A percentile compares a stretch with the other conserved stretches of the same genome.
Conservation (phyloP, 30 jellyfish, hydroid and myxozoan genomes). For the Chrysaora quinquecirrha region DNA sequence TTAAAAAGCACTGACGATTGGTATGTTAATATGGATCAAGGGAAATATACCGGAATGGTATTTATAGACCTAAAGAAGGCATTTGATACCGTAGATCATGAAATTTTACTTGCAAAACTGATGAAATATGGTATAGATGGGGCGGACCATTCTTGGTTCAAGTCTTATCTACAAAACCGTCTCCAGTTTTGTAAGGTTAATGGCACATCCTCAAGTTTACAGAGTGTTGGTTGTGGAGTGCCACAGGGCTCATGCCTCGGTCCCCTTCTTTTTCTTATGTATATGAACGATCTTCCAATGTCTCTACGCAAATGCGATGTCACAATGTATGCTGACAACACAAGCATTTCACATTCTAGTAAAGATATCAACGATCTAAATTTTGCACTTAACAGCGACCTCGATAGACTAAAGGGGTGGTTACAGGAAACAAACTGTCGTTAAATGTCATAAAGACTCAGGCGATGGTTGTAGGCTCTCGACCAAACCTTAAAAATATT, state of each 20-base stretch:
- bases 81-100: constrained; percentile 63
- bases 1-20: constrained; percentile 46
- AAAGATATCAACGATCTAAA: constrained; percentile 13
- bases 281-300: constrained; percentile 45
- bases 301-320: constrained; percentile 1
- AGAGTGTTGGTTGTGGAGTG: constrained; percentile 34
- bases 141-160: constrained; percentile 35
- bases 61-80: constrained; percentile 48
- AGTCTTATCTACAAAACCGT: constrained; percentile 19
- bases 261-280: constrained; percentile 43
- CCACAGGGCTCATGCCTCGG: constrained; percentile 73
- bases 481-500: constrained; percentile 12
- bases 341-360: constrained; percentile 19
- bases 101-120: constrained; percentile 22
- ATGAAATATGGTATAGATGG: constrained; percentile 40
- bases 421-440: constrained; percentile 19
- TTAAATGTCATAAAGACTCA: constrained; percentile 15
- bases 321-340: constrained; percentile 1
- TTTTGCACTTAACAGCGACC: constrained; percentile 15
- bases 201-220: constrained; percentile 15
- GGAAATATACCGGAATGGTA: constrained; percentile 30
- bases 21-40: constrained; percentile 29
- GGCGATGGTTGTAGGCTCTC: constrained; percentile 25
- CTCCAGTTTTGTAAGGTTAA: constrained; percentile 46
- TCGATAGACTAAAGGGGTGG: constrained; percentile 16